Conservation (phyloP, 2,113 vertebrate species). For the Verasper variegatus region DNA sequence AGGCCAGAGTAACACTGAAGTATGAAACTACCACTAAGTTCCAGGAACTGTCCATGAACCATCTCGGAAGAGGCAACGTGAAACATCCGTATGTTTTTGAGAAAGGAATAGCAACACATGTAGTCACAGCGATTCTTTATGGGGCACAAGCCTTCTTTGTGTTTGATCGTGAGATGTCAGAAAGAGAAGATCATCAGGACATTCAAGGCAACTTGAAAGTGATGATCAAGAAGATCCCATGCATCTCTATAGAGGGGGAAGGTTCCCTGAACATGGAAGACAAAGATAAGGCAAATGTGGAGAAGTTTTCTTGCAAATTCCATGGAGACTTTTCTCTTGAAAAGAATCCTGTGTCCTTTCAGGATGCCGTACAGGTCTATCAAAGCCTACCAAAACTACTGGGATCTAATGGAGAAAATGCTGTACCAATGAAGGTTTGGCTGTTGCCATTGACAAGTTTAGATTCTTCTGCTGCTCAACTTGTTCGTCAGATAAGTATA, state of each 20-base stretch:
- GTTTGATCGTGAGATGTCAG: conserved; percentile 65
- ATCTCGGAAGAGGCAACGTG: conserved; percentile 51
- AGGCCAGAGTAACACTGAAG: conserved; percentile 61
- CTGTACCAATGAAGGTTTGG: conserved; percentile 75
- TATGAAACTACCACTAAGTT: conserved; percentile 63
- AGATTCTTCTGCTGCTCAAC: conserved; percentile 56
- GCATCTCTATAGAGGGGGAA: conserved; percentile 10
- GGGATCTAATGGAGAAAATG: conserved; percentile 50
- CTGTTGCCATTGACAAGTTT: conserved; percentile 67
- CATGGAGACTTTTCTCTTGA: conserved; percentile 66
- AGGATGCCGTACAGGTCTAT: conserved; percentile 67
- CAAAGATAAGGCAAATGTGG: not conserved
- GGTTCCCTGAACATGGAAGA: conserved; percentile 34
- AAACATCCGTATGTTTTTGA: conserved; percentile 55
- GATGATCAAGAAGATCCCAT: conserved; percentile 40
- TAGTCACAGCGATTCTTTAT: conserved; percentile 69
- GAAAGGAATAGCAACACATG: conserved; percentile 52
- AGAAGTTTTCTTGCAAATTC: conserved; percentile 70
- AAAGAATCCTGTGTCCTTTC: conserved; percentile 13
- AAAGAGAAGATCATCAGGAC: conserved; percentile 42
- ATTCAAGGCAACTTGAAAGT: conserved; percentile 44
- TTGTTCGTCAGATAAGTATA: conserved; percentile 61
- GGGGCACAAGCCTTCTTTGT: conserved; percentile 74
- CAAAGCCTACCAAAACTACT: conserved; percentile 57
- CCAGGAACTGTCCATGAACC: conserved; percentile 62